phyloP scores from a whole-genome alignment of 2,113 vertebrate species.

The Mystacornis crossleyi region DNA sequence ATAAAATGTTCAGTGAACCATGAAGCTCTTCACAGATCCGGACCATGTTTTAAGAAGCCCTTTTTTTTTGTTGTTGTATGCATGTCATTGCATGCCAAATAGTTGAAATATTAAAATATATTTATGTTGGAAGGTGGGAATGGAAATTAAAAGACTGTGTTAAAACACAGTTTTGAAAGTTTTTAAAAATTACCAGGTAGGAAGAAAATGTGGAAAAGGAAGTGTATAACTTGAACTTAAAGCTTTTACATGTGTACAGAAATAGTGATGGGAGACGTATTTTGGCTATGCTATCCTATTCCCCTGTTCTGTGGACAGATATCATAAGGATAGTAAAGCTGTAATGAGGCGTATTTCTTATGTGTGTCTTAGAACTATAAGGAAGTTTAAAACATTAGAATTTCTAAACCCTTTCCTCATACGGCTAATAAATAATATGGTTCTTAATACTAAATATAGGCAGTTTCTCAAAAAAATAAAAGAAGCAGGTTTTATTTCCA shows the following conservation, averaged over 20 bases:
- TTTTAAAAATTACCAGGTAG: not conserved
- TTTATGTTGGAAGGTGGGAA: not conserved
- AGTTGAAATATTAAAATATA: conserved; percentile 39
- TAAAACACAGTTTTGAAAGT: not conserved
- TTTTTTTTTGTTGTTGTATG: conserved; percentile 8
- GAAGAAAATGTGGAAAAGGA: not conserved
- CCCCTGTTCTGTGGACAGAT: not conserved
- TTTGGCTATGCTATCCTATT: not conserved
- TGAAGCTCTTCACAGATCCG: conserved; percentile 54
- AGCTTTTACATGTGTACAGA: not conserved
- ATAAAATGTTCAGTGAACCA: conserved; percentile 69
- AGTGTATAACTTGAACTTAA: not conserved
- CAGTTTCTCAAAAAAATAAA: not conserved
- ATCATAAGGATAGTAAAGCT: not conserved
- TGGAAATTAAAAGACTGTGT: not conserved
- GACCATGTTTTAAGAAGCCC: conserved; percentile 51
- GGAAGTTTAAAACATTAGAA: not conserved
- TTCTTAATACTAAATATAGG: not conserved
- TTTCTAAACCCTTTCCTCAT: not conserved
- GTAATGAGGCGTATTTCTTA: not conserved
- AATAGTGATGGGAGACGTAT: not conserved
- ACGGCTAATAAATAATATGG: not conserved
- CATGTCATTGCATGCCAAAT: conserved; percentile 17
- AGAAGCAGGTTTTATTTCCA: not conserved
- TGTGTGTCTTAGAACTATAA: not conserved